phyloP scores from a whole-genome alignment of 2,113 vertebrate genomes.

The Halichoeres trimaculatus region DNA sequence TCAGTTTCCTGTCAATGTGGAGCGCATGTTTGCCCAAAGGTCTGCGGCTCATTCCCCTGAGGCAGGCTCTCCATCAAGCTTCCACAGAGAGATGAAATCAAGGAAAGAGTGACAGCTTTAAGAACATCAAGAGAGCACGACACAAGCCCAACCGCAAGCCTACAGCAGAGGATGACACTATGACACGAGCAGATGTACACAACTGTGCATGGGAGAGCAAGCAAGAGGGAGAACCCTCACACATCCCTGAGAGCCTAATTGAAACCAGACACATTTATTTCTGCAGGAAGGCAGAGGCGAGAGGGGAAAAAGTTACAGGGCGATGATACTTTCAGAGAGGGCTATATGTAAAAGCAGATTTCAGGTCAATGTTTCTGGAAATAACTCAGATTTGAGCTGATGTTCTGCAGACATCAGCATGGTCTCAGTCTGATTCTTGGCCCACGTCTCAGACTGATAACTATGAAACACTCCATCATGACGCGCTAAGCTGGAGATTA shows the following conservation, averaged over 20 bases:
- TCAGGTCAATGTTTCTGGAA: conserved; percentile 6
- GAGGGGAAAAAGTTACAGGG: background rate
- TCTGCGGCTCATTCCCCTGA: conserved; percentile 25
- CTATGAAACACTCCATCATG: background rate
- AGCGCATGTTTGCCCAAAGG: conserved; percentile 12
- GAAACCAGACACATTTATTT: conserved; percentile 63
- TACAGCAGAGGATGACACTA: conserved; percentile 9
- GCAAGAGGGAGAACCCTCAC: conserved; percentile 26
- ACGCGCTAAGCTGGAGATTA: background rate
- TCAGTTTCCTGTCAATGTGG: conserved; percentile 5
- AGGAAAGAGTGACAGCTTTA: conserved; percentile 29
- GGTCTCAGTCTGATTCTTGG: conserved; percentile 14
- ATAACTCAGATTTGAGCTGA: background rate
- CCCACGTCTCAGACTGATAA: conserved; percentile 6
- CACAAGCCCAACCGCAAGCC: conserved; percentile 3
- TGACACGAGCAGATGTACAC: conserved; percentile 14
- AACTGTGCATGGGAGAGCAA: conserved; percentile 11
- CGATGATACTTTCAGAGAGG: conserved; percentile 6
- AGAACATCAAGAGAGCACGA: conserved; percentile 6
- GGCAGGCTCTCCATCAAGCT: background rate
- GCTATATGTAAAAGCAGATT: background rate
- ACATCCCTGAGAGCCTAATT: conserved; percentile 68
- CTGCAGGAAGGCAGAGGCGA: conserved; percentile 19
- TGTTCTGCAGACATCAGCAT: conserved; percentile 4
- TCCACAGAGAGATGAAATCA: background rate